Conservation (phyloP, 2,797 vertebrate species). For the Ambastaia sidthimunki region DNA sequence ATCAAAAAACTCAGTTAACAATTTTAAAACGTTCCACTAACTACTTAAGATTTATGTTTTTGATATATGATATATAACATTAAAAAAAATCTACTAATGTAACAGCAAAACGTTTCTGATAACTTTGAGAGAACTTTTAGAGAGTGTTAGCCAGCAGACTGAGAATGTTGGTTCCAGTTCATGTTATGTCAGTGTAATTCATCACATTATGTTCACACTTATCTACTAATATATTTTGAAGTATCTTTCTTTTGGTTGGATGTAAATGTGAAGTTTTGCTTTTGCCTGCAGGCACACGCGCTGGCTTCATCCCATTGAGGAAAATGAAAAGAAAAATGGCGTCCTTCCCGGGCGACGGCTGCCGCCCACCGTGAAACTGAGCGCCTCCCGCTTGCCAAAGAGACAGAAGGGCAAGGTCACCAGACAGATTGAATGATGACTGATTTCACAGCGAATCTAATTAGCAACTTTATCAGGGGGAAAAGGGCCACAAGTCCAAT, state of each 20-base stretch:
- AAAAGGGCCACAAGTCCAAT: conserved; percentile 69
- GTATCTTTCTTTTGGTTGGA: conserved; percentile 49
- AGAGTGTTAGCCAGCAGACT: too few species aligned
- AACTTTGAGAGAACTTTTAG: too few species aligned
- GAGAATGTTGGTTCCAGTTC: background rate
- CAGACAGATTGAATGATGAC: conserved; percentile 79
- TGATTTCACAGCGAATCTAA: conserved; percentile 74
- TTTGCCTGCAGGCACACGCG: conserved; percentile 68
- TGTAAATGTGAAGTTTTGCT: conserved; percentile 66
- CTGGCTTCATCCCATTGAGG: conserved; percentile 43
- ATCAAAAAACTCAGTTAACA: too few species aligned
- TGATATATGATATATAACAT: too few species aligned
- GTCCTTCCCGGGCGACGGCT: conserved; percentile 69
- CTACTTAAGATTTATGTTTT: too few species aligned
- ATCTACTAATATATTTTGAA: conserved; percentile 61
- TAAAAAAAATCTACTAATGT: too few species aligned
- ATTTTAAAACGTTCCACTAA: too few species aligned
- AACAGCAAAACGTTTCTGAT: too few species aligned
- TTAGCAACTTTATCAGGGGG: conserved; percentile 76
- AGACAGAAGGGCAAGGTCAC: conserved; percentile 79
- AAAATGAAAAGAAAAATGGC: conserved; percentile 70
- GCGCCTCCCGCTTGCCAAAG: conserved; percentile 70
- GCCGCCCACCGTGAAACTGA: conserved; percentile 65
- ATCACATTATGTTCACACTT: conserved; percentile 60
- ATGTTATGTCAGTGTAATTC: background rate